Percentiles rank a stretch among this genome's conserved stretches.
Evolutionary conservation across 2,888 invertebrate species (phyloP).

Genomic region (Apamea monoglypha): DNA sequence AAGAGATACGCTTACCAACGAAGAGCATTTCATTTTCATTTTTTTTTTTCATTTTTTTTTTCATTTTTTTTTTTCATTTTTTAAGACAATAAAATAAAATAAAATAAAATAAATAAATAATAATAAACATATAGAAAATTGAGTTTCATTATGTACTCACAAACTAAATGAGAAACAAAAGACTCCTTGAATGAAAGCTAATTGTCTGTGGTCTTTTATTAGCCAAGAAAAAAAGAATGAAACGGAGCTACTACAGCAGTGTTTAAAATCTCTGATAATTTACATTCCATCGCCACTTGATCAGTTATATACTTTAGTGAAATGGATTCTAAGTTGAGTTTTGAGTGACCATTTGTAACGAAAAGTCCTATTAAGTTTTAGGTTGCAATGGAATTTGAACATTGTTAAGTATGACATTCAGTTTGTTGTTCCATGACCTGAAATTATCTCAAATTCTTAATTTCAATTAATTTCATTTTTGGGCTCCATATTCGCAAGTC

Average conservation of each 20-base stretch:
- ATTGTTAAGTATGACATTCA: not conserved
- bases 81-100: no score
- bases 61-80: no score
- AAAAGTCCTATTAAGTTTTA: not conserved
- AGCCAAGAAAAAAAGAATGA: not conserved
- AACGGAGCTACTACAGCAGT: not conserved
- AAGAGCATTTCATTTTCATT: no score
- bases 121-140: not conserved
- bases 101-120: no score
- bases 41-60: no score
- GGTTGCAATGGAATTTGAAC: not conserved
- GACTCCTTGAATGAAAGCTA: not conserved
- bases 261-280: not conserved
- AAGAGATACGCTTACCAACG: no score
- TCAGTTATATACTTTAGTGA: not conserved
- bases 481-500: not conserved
- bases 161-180: not conserved
- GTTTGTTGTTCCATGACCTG: not conserved
- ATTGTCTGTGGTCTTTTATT: not conserved
- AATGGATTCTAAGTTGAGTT: no score
- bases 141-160: not conserved
- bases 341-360: not conserved
- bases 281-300: not conserved
- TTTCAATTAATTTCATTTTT: not conserved
- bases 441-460: no score